Base-by-base conservation (phyloP, 2,797 vertebrate genomes). In the Manis pentadactyla region DNA sequence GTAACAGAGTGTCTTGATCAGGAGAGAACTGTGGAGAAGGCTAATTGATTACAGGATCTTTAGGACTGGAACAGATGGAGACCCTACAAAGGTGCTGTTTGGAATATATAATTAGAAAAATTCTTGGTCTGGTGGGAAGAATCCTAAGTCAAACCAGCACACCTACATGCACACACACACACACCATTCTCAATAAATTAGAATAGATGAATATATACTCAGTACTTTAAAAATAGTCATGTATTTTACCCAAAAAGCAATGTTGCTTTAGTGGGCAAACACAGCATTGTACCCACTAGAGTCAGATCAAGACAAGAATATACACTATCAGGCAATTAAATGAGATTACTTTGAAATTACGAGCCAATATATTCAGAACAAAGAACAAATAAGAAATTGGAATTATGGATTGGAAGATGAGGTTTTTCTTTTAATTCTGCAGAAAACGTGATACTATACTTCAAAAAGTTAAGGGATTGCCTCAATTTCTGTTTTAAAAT, bases 41-140 rank as follows among this genome's bases (percentile, higher is more conserved):
- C 37, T 95, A 95, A 93, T 77, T 96, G 68, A 92, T 86, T 86
- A 53, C 21, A 69, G 57, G 1, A 19, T 79, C 29, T 71, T 89
- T n/a, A 84, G 53, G 7, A 25, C 0, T 69, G 34, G 34, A 93
- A 91, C 73, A 96, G 68, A 93, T 86, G 49, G 61, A 8, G 21
- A 77, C 11, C 31, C 39, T 61, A 61, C 3, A 34, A 84, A 87
- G 7, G 42, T 86, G 21, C 3, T 66, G 5, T 81, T 93, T 91
- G 42, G 4, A 87, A 77, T 71, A 87, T 31, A 2, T 37, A 61
- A 88, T 84, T 66, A 93, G 42, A 81, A 71, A 85, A 75, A 93
- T 49, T 93, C 31, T 61, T 88, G 46, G 14, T 34, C 51, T 86
- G 55, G 3, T 61, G 19, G 25, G n/a, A 88, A 75, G 66, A 83